Evolutionary conservation across 2,888 invertebrate genomes (phyloP).

Genomic region (Alloscopus bannaensis): DNA sequence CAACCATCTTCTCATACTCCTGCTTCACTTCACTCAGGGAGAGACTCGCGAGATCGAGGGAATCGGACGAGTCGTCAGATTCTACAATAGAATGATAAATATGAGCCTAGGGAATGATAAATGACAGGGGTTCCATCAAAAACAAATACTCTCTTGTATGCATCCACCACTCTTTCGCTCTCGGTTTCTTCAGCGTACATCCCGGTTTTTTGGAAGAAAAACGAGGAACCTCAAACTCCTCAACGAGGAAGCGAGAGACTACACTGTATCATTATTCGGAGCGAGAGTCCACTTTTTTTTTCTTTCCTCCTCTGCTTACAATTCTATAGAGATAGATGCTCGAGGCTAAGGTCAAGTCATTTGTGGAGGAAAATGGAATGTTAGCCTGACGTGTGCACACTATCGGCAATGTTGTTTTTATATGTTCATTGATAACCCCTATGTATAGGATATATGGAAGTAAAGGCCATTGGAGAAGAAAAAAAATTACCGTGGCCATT

Average conservation of each 20-base stretch:
- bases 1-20: conserved; percentile 74
- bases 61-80: conserved; percentile 62
- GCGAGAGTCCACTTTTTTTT: background rate
- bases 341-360: conserved; percentile 23
- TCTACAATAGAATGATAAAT: conserved; percentile 46
- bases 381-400: background rate
- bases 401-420: no score
- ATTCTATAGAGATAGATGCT: conserved; percentile 1
- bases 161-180: background rate
- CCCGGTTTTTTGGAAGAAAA: background rate
- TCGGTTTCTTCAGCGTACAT: no score
- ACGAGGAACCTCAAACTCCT: background rate
- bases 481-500: conserved; percentile 63
- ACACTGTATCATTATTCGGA: no score
- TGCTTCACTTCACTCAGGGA: conserved; percentile 66
- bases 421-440: no score
- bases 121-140: conserved; percentile 40
- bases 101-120: conserved; percentile 42
- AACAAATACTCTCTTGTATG: conserved; percentile 3
- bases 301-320: background rate
- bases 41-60: conserved; percentile 67
- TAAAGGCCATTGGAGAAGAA: no score
- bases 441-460: no score
- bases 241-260: no score
- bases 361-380: conserved; percentile 11